Conservation (phyloP, 2,113 vertebrate genomes). For the Gobius niger region DNA sequence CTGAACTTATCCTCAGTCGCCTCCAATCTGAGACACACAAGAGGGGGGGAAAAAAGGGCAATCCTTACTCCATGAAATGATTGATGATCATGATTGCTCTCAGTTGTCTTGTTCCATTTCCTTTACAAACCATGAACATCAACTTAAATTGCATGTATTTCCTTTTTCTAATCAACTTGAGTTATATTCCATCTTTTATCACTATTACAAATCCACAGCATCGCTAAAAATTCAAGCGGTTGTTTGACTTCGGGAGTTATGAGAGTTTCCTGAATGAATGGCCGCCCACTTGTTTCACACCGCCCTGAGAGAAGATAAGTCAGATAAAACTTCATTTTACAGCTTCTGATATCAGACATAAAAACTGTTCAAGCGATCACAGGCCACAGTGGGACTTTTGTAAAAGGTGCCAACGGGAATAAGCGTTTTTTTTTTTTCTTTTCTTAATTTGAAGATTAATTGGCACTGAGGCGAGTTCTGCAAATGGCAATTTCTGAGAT, state of each 20-base stretch:
- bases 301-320: conserved; percentile 15
- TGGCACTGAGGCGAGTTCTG: neutral
- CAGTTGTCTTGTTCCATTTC: neutral
- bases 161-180: neutral
- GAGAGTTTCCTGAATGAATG: conserved; percentile 16
- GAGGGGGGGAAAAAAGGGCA: neutral
- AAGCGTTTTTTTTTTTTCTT: neutral
- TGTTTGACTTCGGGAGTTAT: conserved; percentile 20
- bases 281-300: conserved; percentile 17
- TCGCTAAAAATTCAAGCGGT: neutral
- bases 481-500: conserved; percentile 15
- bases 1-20: conserved; percentile 96
- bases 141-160: no score
- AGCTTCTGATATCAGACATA: conserved; percentile 26
- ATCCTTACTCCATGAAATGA: neutral
- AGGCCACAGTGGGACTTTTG: neutral
- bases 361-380: conserved; percentile 15
- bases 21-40: conserved; percentile 81
- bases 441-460: neutral
- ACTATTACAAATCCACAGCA: conserved; percentile 13
- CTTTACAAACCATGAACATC: no score
- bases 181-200: neutral
- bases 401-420: neutral
- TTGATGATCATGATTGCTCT: neutral
- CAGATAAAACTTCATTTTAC: conserved; percentile 27